Percentiles rank a stretch among this genome's conserved stretches.
Conservation (phyloP, 2,888 invertebrate species). For the Mylabris sibirica region DNA sequence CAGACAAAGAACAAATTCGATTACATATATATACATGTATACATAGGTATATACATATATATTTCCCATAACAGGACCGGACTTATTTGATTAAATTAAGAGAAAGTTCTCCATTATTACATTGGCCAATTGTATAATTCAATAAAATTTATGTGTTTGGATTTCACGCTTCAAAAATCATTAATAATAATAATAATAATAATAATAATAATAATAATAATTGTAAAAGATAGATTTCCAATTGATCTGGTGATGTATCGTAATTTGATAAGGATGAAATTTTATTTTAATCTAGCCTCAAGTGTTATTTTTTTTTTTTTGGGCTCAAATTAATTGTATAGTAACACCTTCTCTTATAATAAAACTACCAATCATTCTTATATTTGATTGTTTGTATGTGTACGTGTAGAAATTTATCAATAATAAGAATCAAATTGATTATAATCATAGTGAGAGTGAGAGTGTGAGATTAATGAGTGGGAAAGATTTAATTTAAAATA, state of each 20-base stretch:
- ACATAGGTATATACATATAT: no score
- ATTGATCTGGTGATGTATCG: neutral
- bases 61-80: constrained; percentile 7
- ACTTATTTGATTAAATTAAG: neutral
- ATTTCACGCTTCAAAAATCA: neutral
- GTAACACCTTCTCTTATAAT: constrained; percentile 8
- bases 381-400: neutral
- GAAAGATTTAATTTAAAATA: constrained; percentile 3
- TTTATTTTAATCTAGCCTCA: neutral
- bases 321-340: neutral
- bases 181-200: neutral
- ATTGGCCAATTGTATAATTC: no score
- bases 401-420: constrained; percentile 2
- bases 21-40: no score
- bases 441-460: neutral
- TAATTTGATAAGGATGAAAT: constrained; percentile 2
- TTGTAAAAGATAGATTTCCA: constrained; percentile 6
- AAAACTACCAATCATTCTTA: neutral
- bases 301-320: neutral
- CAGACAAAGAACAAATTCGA: neutral
- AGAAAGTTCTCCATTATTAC: neutral
- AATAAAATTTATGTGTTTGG: neutral
- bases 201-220: neutral
- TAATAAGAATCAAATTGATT: constrained; percentile 9
- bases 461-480: neutral